Evolutionary conservation across 2,113 vertebrate species (phyloP), one percentile per base, ranked within the genome.

Genomic region (Antechinus flavipes): DNA sequence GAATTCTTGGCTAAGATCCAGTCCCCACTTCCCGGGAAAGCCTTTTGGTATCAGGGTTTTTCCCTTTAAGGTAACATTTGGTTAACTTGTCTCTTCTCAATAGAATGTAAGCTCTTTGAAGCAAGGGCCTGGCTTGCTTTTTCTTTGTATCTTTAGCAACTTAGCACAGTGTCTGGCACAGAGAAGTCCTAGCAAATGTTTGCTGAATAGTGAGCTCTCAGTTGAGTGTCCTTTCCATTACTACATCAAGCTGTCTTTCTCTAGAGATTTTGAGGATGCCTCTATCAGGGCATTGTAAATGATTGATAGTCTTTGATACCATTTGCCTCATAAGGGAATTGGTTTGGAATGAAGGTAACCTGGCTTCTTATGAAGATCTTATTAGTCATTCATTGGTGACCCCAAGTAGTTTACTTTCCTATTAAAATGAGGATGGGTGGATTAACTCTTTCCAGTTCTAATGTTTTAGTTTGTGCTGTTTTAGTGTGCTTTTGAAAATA

Each of bases 1-100:
- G 50, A 91, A 56, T 27, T 16, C 53, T 53, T 94, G 30, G 35
- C 61, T 93, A 92, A 91, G 92, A 93, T 54, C 95, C 49, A 90
- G 84, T 26, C 93, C 23, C 61, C 52, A 90, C 90, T 7, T 91
- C 35, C 61, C n/a, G 26, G 68, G 84, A 16, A 92, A 92, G 92
- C 23, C 11, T 90, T 90, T 54, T 91, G 47, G 84, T n/a, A 35
- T 12, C 2, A 76, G 30, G 6, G 35, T 76, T n/a, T 12, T n/a
- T 19, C 61, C 30, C 12, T 68, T 14, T 6, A 68, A 35, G 30
- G 61, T 35, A 35, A 35, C 58, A 61, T n/a, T 76, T n/a, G 61
- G 30, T n/a, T 76, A n/a, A 76, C 4, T 54, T 95, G 42, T 53
- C 61, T 91, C 93, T 93, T 46, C 35, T 22, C 27, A 52, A 7